These are phyloP conservation scores for Drosophila macrospina DNA, from an alignment of 2,888 invertebrate genomes.

Conservation along the genomic window DNA sequence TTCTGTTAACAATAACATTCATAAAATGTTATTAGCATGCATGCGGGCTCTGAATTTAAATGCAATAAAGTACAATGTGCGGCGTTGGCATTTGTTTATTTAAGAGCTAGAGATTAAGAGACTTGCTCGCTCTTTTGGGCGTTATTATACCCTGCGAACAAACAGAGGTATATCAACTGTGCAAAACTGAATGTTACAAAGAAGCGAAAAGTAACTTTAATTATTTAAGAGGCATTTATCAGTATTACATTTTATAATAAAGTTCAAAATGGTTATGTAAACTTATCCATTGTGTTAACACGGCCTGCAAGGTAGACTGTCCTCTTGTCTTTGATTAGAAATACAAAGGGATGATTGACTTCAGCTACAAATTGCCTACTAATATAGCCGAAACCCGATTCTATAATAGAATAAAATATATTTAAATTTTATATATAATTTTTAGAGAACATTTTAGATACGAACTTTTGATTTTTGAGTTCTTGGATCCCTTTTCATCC, in stretches of 20 bases:
- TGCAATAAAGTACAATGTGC: neutral
- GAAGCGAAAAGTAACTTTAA: no score
- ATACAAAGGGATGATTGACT: slow-evolving; percentile 14
- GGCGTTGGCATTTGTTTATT: slow-evolving; percentile 43
- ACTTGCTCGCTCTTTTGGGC: slow-evolving; percentile 28
- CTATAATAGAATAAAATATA: neutral
- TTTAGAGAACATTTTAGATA: neutral
- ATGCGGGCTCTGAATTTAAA: neutral
- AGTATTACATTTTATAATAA: no score
- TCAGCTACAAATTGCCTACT: slow-evolving; percentile 7
- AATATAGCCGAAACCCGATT: neutral
- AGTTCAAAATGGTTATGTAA: neutral
- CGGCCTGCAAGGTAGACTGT: slow-evolving; percentile 2
- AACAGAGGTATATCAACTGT: neutral
- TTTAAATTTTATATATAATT: neutral
- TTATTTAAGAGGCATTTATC: no score
- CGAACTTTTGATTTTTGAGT: neutral
- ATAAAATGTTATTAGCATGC: slow-evolving; percentile 13
- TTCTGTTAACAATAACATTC: slow-evolving; percentile 26
- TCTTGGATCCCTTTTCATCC: neutral
- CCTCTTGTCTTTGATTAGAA: slow-evolving; percentile 1
- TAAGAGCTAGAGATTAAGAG: slow-evolving; percentile 37
- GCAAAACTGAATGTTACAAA: no score
- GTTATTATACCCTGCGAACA: slow-evolving; percentile 8
- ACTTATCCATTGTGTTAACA: neutral